Conservation (phyloP, 2,797 vertebrate genomes). For the Parauchenoglanis ngamensis region DNA sequence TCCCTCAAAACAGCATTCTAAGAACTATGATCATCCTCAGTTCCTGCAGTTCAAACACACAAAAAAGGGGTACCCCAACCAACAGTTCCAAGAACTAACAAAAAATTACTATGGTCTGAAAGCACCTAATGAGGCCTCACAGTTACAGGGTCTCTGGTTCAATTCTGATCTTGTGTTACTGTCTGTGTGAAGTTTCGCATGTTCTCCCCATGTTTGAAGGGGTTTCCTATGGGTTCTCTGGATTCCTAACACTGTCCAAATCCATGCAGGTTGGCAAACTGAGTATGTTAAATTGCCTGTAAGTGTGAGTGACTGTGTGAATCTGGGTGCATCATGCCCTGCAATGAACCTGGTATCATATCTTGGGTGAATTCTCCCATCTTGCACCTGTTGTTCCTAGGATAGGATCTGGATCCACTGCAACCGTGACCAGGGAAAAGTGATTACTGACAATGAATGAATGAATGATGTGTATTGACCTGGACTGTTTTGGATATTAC, state of each 20-base stretch:
- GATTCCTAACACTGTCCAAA: background rate
- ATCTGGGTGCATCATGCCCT: background rate
- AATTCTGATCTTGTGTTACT: background rate
- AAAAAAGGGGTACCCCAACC: too few species aligned
- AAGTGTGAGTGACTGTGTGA: background rate
- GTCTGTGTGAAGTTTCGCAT: background rate
- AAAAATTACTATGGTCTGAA: too few species aligned
- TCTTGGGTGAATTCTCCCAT: background rate
- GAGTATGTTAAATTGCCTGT: background rate
- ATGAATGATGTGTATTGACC: background rate
- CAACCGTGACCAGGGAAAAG: background rate
- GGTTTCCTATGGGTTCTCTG: background rate
- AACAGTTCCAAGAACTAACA: too few species aligned
- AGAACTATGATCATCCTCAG: too few species aligned
- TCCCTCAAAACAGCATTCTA: too few species aligned
- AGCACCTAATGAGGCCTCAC: too few species aligned
- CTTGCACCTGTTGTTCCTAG: background rate
- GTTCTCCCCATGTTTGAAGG: background rate
- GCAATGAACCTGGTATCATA: background rate
- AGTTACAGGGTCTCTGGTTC: background rate
- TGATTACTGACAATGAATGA: background rate
- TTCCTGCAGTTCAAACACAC: too few species aligned
- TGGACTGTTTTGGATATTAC: background rate
- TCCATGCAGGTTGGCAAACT: background rate
- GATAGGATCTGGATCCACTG: background rate